Evolutionary conservation across 2,113 vertebrate species (phyloP).

Genomic region (Eurystomus gularis): DNA sequence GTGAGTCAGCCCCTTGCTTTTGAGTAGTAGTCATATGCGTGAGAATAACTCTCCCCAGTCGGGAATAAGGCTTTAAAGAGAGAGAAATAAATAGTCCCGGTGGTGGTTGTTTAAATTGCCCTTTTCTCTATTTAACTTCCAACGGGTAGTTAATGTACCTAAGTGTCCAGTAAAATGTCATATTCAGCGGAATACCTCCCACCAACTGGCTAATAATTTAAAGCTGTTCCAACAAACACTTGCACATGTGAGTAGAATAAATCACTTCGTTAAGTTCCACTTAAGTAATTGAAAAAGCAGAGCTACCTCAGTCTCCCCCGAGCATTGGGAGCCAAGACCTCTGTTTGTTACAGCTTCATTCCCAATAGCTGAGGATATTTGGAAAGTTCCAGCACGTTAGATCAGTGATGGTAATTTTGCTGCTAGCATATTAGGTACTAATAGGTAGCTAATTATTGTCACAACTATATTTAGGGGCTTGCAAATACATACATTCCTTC

Average conservation of each 20-base stretch:
- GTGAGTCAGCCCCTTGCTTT: not conserved
- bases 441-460: not conserved
- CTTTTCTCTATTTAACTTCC: not conserved
- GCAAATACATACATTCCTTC: not conserved
- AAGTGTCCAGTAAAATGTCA: not conserved
- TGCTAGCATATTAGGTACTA: not conserved
- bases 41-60: constrained; percentile 18
- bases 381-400: not conserved
- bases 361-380: not conserved
- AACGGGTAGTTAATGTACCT: not conserved
- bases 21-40: not conserved
- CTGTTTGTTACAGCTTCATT: not conserved
- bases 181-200: not conserved
- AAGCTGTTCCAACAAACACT: not conserved
- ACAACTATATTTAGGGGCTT: not conserved
- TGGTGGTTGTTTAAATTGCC: constrained; percentile 9
- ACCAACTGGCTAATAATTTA: not conserved
- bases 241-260: not conserved
- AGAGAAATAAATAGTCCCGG: not conserved
- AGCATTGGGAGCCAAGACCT: not conserved
- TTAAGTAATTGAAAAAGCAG: not conserved
- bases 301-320: not conserved
- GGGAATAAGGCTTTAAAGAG: constrained; percentile 25
- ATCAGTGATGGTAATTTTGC: not conserved
- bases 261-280: not conserved